Percentiles rank a stretch among this genome's conserved stretches.
phyloP scores from a whole-genome alignment of 2,888 invertebrate genomes.

The Spialia ferax region DNA sequence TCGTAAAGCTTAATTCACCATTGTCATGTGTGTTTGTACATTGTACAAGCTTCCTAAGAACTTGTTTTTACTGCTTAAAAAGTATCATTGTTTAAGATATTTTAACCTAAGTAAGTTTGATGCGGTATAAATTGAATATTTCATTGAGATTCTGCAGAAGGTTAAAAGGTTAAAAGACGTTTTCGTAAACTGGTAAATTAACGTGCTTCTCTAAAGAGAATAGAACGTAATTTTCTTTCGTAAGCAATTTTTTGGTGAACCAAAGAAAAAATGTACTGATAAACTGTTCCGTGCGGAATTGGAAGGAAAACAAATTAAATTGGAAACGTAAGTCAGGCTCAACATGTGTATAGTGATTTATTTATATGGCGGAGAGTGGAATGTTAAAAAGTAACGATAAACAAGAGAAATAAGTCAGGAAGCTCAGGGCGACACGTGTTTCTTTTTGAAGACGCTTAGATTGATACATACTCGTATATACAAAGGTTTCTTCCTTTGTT shows the following conservation, averaged over 20 bases:
- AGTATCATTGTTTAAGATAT: background rate
- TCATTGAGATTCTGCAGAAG: background rate
- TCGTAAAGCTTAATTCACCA: background rate
- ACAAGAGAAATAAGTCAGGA: constrained; percentile 8
- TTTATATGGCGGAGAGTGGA: constrained; percentile 24
- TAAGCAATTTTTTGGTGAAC: background rate
- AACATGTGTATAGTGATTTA: constrained; percentile 43
- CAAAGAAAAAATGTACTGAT: constrained; percentile 23
- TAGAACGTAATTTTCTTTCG: constrained; percentile 7
- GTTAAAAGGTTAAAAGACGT: background rate
- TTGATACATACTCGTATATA: no score
- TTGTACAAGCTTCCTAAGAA: background rate
- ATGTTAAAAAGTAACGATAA: constrained; percentile 26
- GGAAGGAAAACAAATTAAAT: constrained; percentile 43
- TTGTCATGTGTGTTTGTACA: no score
- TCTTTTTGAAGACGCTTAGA: background rate
- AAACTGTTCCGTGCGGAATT: constrained; percentile 32
- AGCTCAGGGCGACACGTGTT: background rate
- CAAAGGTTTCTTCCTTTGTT: no score
- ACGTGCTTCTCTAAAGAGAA: constrained; percentile 2
- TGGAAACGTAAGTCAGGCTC: constrained; percentile 37
- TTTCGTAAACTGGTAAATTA: background rate
- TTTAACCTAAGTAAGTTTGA: background rate
- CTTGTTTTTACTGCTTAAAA: background rate
- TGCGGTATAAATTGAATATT: background rate